Conservation (phyloP, 1,140 invertebrate genomes). For the Agrypnia vestita region DNA sequence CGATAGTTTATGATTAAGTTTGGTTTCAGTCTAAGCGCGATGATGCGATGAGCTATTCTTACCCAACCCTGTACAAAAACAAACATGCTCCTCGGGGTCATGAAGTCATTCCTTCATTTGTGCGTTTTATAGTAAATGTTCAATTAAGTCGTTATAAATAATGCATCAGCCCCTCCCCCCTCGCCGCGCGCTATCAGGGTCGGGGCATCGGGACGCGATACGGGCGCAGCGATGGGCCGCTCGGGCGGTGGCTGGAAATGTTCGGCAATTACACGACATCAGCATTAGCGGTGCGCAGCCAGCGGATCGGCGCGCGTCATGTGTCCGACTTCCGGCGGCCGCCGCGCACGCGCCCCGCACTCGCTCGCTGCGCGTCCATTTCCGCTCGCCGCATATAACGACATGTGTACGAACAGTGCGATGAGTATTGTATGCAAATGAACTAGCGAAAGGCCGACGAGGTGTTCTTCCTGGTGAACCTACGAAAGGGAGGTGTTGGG, state of each 20-base stretch:
- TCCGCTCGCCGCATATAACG: background rate
- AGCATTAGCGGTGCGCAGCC: slow-evolving; percentile 50
- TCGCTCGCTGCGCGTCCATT: background rate
- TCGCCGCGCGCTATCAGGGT: slow-evolving; percentile 32
- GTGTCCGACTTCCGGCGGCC: slow-evolving; percentile 32
- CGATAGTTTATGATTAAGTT: no score
- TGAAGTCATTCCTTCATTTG: slow-evolving; percentile 15
- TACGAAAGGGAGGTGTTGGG: no score
- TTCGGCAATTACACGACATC: slow-evolving; percentile 54
- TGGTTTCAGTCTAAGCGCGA: no score
- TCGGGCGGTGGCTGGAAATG: slow-evolving; percentile 33
- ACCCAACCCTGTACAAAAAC: no score
- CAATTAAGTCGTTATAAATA: slow-evolving; percentile 34
- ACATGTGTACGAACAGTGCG: slow-evolving; percentile 4
- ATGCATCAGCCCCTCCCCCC: slow-evolving; percentile 35
- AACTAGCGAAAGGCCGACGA: background rate
- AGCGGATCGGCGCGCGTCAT: slow-evolving; percentile 32
- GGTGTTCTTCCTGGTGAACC: no score
- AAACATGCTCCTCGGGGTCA: background rate
- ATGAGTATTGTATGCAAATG: slow-evolving; percentile 9
- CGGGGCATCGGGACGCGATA: slow-evolving; percentile 44
- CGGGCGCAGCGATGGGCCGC: slow-evolving; percentile 55
- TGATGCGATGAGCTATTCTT: no score
- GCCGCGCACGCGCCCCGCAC: slow-evolving; percentile 17
- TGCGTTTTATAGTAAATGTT: background rate